Base-by-base conservation (phyloP, 1,140 invertebrate species). In the Lepeophtheirus salmonis region DNA sequence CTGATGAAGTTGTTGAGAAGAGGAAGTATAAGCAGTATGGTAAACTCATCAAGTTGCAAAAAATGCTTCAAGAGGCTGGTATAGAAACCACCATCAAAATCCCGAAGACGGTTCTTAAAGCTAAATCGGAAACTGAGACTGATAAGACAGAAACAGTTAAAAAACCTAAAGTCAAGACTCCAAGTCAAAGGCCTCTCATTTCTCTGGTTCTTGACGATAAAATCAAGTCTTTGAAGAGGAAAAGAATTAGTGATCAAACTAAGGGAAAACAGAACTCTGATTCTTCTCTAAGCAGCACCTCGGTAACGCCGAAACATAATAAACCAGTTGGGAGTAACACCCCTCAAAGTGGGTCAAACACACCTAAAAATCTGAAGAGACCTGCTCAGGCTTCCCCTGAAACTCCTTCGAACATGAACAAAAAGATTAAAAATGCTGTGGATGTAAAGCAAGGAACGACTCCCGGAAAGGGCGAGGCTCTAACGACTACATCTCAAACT, bases 1-100 rank as follows among this genome's bases (percentile, higher is more conserved):
- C 57, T 23, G 57, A 60, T 22, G 48, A 60, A 21, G 16, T 18
- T 14, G 22, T 30, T 17, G 49, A 60, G 3, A 50, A 41, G 16
- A 14, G 57, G 20, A 50, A 16, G 3, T 16, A 50, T 17, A 60
- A 50, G 2, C 30, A 50, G 14, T 20, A 30, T 21, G 57, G 18
- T 20, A 52, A 24, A 54, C 3, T 60, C 12, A 20, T 10, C 3
- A 56, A 60, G 18, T 14, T 52, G 13, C 18, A 16, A 10, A 60
- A 17, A 16, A 56, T 16, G 30, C 23, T 60, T 21, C 14, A 50
- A 23, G 49, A 60, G 30, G 30, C 30, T 10, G 30, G 30, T 6
- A 41, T 41, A 10, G 6, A 41, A 10, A n/a, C 30, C 6, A 10
- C 30, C 30, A 41, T 41, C n/a, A 6, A 41, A n/a, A 41, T 41